Conservation (phyloP, 1,140 invertebrate species). For the Achatina immaculata region DNA sequence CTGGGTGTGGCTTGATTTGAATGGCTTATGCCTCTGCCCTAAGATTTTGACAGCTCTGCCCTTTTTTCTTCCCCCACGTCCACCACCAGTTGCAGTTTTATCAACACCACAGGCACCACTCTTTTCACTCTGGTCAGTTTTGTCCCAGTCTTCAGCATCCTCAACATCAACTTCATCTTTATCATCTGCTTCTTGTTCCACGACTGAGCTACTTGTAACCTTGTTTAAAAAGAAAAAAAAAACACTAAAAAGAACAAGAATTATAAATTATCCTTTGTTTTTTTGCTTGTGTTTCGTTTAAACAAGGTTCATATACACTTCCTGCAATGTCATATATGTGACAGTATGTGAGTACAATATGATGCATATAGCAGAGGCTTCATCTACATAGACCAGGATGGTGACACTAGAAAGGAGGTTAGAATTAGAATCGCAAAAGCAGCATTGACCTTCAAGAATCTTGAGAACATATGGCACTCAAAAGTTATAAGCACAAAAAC, state of each 20-base stretch:
- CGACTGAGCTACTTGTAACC: not conserved
- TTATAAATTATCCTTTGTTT: not conserved
- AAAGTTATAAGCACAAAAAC: too few relatives aligned
- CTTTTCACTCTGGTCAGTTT: constrained; percentile 45
- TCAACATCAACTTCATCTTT: constrained; percentile 61
- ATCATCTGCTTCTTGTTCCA: constrained; percentile 40
- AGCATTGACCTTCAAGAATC: too few relatives aligned
- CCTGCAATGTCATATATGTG: too few relatives aligned
- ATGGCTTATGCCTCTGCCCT: constrained; percentile 27
- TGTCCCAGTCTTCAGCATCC: constrained; percentile 46
- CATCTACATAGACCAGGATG: too few relatives aligned
- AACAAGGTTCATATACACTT: not conserved
- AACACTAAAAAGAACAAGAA: too few relatives aligned
- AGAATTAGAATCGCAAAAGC: too few relatives aligned
- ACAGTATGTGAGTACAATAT: too few relatives aligned
- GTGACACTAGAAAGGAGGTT: too few relatives aligned
- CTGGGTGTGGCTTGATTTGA: constrained; percentile 24
- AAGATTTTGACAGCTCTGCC: constrained; percentile 30
- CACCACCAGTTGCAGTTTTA: not conserved
- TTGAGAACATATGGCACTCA: too few relatives aligned
- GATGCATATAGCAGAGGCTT: too few relatives aligned
- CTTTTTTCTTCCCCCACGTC: constrained; percentile 37
- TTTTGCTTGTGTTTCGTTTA: not conserved
- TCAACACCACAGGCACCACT: constrained; percentile 11
- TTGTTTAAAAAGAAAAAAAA: too few relatives aligned